These are phyloP conservation scores for Drosophila acutilabella DNA, from an alignment of 2,888 invertebrate species.

Conservation along the genomic window DNA sequence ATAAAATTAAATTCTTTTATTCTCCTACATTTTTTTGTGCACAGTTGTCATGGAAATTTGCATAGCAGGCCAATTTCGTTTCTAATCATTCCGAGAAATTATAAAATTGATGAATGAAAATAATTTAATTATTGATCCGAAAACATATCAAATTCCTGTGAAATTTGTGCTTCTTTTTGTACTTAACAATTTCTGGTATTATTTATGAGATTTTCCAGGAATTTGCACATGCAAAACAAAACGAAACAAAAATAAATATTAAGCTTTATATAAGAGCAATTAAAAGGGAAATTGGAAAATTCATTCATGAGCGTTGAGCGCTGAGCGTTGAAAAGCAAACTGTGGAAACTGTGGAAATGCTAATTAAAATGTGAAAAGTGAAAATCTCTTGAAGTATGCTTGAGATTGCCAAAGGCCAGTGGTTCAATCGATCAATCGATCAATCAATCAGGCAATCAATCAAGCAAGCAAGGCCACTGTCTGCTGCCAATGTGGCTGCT, in stretches of 20 bases:
- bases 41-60: constrained; percentile 8
- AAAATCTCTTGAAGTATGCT: constrained; percentile 8
- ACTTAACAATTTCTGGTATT: neutral
- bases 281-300: constrained; percentile 4
- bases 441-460: constrained; percentile 33
- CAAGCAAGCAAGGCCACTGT: constrained; percentile 29
- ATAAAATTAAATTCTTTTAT: neutral
- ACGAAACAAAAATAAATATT: neutral
- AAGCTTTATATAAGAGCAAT: constrained; percentile 1
- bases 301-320: neutral
- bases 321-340: neutral
- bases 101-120: constrained; percentile 3
- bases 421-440: constrained; percentile 24
- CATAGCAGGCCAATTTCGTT: neutral
- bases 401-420: constrained; percentile 1
- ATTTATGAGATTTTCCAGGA: constrained; percentile 1
- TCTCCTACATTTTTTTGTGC: neutral
- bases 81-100: neutral
- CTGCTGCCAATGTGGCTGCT: constrained; percentile 47
- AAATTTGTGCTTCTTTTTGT: constrained; percentile 3
- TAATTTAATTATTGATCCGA: neutral
- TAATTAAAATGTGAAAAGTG: constrained; percentile 6
- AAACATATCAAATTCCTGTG: neutral
- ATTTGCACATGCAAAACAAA: neutral
- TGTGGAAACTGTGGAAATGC: neutral